A percentile compares a stretch with the other conserved stretches of the same genome.
Evolutionary conservation across 1,140 invertebrate genomes (phyloP).

Genomic region (Macrobrachium rosenbergii): DNA sequence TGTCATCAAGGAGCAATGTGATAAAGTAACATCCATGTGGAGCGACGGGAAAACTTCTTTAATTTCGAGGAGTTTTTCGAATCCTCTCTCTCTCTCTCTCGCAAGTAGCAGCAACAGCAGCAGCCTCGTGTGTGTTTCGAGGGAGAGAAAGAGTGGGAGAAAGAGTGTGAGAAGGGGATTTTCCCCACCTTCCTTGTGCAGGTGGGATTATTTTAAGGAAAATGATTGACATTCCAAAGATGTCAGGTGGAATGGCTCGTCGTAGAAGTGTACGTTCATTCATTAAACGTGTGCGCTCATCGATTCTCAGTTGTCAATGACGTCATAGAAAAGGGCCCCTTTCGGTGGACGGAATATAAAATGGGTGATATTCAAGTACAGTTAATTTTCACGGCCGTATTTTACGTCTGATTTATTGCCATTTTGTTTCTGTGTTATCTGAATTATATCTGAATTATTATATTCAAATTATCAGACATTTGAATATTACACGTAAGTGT

Average conservation of each 20-base stretch:
- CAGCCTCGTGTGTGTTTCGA: too few species aligned
- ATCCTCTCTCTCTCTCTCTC: too few species aligned
- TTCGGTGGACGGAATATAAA: neutral
- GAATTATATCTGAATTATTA: neutral
- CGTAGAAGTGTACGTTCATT: constrained; percentile 47
- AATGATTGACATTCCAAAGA: neutral
- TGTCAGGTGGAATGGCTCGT: constrained; percentile 3
- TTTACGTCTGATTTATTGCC: neutral
- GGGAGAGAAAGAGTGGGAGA: neutral
- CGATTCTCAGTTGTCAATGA: constrained; percentile 48
- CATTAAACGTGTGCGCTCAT: constrained; percentile 53
- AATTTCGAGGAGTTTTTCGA: too few species aligned
- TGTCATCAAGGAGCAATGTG: too few species aligned
- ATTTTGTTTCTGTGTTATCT: neutral
- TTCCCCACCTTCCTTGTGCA: neutral
- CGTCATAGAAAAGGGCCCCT: constrained; percentile 28
- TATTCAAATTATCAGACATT: neutral
- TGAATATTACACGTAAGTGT: neutral
- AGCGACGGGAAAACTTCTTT: too few species aligned
- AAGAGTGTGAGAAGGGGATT: neutral
- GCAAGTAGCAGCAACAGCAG: too few species aligned
- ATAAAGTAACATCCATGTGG: too few species aligned
- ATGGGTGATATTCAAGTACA: neutral
- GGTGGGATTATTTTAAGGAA: neutral
- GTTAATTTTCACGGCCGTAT: neutral